phyloP scores from a whole-genome alignment of 2,113 vertebrate species.

The Clarias gariepinus region DNA sequence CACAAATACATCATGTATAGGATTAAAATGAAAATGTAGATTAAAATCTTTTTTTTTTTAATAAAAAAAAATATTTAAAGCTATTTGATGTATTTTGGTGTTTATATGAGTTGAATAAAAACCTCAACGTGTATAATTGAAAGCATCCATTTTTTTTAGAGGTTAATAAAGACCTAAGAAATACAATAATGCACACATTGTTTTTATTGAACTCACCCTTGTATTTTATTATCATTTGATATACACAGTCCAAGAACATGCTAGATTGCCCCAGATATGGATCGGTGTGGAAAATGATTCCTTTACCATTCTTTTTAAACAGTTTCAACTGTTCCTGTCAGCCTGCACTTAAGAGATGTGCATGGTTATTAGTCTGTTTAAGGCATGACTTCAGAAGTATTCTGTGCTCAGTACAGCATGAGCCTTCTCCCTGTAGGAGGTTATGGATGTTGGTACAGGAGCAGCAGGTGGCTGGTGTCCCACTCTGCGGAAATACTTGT shows the following conservation, averaged over 20 bases:
- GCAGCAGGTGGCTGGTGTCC: conserved; percentile 49
- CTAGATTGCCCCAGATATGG: not conserved
- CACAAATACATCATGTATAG: not conserved
- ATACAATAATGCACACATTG: not conserved
- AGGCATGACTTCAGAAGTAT: conserved; percentile 23
- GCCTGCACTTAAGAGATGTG: not conserved
- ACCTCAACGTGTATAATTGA: not conserved
- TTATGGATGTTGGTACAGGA: conserved; percentile 39
- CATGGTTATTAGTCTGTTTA: conserved; percentile 19
- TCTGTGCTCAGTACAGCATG: not conserved
- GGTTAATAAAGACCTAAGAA: not conserved
- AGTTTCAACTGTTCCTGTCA: conserved; percentile 23
- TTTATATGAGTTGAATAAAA: not conserved
- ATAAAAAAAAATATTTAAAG: not conserved
- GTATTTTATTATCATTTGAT: not conserved
- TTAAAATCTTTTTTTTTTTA: not conserved
- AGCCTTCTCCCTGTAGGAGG: not conserved
- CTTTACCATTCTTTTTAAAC: not conserved
- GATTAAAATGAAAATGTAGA: not conserved
- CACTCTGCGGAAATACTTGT: conserved; percentile 43
- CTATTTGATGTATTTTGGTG: not conserved
- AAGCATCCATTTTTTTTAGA: not conserved
- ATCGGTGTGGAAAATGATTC: not conserved
- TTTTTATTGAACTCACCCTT: not conserved
- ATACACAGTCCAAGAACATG: not conserved